Evolutionary conservation across 2,797 vertebrate species (phyloP).

Genomic region (Silurus lanzhouensis): DNA sequence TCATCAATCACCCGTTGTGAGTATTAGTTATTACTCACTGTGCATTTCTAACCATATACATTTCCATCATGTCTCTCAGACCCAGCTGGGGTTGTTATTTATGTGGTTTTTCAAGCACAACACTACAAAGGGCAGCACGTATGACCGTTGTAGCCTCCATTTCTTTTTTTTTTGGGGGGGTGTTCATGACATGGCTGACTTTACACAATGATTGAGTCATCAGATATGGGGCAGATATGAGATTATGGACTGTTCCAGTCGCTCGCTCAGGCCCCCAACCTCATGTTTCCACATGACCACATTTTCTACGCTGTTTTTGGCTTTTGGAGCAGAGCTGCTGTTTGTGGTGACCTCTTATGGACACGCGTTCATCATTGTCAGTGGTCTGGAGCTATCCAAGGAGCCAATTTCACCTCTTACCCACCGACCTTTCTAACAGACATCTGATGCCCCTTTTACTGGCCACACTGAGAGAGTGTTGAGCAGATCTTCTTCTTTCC

Average conservation of each 20-base stretch:
- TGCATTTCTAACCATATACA: conserved; percentile 78
- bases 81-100: conserved; percentile 74
- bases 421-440: conserved; percentile 65
- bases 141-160: conserved; percentile 47
- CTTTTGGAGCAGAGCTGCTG: conserved; percentile 28
- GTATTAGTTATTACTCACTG: conserved; percentile 83
- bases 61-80: conserved; percentile 57
- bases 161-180: not conserved
- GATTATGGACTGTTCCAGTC: conserved; percentile 57
- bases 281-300: conserved; percentile 28
- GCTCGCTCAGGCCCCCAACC: not conserved
- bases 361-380: conserved; percentile 75
- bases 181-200: conserved; percentile 55
- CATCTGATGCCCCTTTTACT: conserved; percentile 38
- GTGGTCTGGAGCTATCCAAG: conserved; percentile 65
- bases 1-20: conserved; percentile 84
- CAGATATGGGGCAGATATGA: conserved; percentile 52
- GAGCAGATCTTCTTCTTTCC: not conserved
- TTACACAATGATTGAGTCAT: conserved; percentile 61
- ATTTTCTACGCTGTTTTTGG: not conserved
- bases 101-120: conserved; percentile 73
- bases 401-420: conserved; percentile 71
- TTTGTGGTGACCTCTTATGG: conserved; percentile 56
- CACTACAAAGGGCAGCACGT: conserved; percentile 77
- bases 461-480: not conserved